Percentiles rank a stretch among this genome's conserved stretches.
Evolutionary conservation across 1,140 invertebrate genomes (phyloP).

Genomic region (Drosophila bocqueti): DNA sequence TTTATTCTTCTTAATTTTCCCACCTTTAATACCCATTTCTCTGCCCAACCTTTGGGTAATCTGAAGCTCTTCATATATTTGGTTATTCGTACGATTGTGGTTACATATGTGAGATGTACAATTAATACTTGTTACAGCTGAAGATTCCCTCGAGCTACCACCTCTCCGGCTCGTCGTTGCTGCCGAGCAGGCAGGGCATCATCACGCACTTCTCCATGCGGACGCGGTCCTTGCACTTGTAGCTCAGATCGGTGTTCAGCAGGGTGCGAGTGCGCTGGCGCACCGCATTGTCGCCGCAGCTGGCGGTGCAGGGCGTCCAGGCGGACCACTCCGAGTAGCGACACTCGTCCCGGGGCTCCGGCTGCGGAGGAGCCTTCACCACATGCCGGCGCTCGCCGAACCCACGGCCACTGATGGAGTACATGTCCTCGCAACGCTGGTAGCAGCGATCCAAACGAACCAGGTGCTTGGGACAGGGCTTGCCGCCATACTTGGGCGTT

Average conservation of each 20-base stretch:
- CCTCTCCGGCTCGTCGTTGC: slow-evolving; percentile 71
- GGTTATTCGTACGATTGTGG: slow-evolving; percentile 13
- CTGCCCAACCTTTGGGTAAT: not conserved
- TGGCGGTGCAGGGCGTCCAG: slow-evolving; percentile 88
- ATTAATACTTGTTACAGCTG: slow-evolving; percentile 33
- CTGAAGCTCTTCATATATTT: slow-evolving; percentile 18
- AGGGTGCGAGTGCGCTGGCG: slow-evolving; percentile 76
- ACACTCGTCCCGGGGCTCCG: slow-evolving; percentile 85
- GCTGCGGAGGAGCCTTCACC: slow-evolving; percentile 27
- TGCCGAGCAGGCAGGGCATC: slow-evolving; percentile 74
- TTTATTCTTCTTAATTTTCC: not conserved
- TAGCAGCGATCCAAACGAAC: slow-evolving; percentile 75
- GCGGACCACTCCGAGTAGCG: slow-evolving; percentile 87
- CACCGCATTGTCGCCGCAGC: slow-evolving; percentile 86
- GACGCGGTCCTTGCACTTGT: slow-evolving; percentile 81
- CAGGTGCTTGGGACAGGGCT: slow-evolving; percentile 88
- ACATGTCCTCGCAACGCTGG: slow-evolving; percentile 82
- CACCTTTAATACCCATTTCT: not conserved
- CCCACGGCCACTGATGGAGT: slow-evolving; percentile 61
- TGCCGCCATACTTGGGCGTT: slow-evolving; percentile 89
- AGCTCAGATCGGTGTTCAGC: slow-evolving; percentile 77
- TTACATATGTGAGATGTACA: slow-evolving; percentile 33
- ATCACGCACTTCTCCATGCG: slow-evolving; percentile 81
- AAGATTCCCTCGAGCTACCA: slow-evolving; percentile 37
- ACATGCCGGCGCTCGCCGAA: slow-evolving; percentile 55